Evolutionary conservation across 1,140 invertebrate species (phyloP).

Genomic region (Pomacea maculata): DNA sequence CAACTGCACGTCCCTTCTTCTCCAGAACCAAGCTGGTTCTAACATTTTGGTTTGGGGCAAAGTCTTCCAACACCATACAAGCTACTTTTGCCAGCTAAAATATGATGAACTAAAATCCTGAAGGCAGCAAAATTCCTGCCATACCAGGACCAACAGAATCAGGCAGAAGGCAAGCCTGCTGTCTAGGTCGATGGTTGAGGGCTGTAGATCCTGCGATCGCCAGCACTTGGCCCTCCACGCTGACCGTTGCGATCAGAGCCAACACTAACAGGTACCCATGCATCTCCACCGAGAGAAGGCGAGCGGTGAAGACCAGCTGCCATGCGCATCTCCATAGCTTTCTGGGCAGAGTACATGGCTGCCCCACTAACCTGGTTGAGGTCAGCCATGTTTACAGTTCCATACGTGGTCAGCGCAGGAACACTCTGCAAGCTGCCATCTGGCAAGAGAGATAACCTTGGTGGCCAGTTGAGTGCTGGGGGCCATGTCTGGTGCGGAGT

Average conservation of each 20-base stretch:
- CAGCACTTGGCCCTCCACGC: constrained; percentile 14
- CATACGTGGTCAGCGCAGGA: constrained; percentile 21
- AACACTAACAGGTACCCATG: constrained; percentile 18
- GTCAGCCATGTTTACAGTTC: constrained; percentile 25
- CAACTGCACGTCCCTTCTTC: too few species aligned
- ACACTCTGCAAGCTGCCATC: constrained; percentile 17
- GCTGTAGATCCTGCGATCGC: constrained; percentile 20
- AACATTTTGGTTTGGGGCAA: too few species aligned
- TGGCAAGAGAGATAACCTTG: constrained; percentile 15
- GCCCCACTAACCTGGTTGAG: constrained; percentile 23
- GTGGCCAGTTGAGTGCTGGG: constrained; percentile 21
- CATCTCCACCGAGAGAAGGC: constrained; percentile 18
- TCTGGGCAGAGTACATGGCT: constrained; percentile 24
- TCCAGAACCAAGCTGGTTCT: too few species aligned
- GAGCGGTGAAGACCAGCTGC: constrained; percentile 16
- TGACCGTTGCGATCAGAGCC: constrained; percentile 11
- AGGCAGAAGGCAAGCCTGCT: not conserved
- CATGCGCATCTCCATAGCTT: constrained; percentile 23
- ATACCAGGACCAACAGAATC: too few species aligned
- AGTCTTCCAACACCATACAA: too few species aligned
- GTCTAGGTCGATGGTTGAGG: constrained; percentile 12
- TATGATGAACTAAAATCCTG: too few species aligned
- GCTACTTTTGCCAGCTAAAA: too few species aligned
- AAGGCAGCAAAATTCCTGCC: too few species aligned
- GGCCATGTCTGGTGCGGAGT: constrained; percentile 19